Evolutionary conservation across 92 coral and sea anemone genomes (phyloP), one percentile per base, ranked within the genome.

Genomic region (Heteractis magnifica): DNA sequence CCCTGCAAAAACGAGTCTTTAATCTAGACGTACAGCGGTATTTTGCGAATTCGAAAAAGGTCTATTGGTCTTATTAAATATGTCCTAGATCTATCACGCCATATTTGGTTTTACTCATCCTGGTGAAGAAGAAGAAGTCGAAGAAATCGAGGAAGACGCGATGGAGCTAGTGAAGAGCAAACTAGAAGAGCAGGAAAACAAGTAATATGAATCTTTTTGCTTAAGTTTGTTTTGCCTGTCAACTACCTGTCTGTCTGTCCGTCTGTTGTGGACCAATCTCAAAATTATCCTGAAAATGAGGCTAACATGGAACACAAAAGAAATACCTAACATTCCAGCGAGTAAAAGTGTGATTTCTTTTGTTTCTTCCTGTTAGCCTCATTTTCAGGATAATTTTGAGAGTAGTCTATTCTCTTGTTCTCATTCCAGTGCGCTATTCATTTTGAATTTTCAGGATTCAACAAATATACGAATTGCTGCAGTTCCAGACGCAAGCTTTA

Each of bases 131-230:
- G 78, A 78, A 1, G 78, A 78, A 3, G 88, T 84, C 10, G 91
- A 90, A 52, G 81, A 71, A 0, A 49, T 72, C 12, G 76, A 77
- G 26, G 65, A 77, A 26, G 78, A 71, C 44, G 72, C 71, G 23
- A 70, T 59, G 18, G 88, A 85, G 10, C 70, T 52, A 16, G 52
- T 87, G 26, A 48, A 72, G 74, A 76, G 84, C 50, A 87, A 83
- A 78, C 87, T 90, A 49, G 87, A 88, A 41, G 89, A 90, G 52
- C 93, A 90, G 76, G 91, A 90, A 83, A 85, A 84, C 20, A 87
- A 85, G 93, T 90, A 75, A 41, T 6, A 19, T 52, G 11, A 12
- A 8, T 64, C 51, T 18, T 4, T 64, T 11, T 49, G 74, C 26
- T 23, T 7, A 23, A 18, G 49, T 21, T 34, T 11, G 78, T 4